Percentiles rank a stretch among this genome's conserved stretches.
Evolutionary conservation across 2,797 vertebrate species (phyloP).

Genomic region (Neomorphus geoffroyi): DNA sequence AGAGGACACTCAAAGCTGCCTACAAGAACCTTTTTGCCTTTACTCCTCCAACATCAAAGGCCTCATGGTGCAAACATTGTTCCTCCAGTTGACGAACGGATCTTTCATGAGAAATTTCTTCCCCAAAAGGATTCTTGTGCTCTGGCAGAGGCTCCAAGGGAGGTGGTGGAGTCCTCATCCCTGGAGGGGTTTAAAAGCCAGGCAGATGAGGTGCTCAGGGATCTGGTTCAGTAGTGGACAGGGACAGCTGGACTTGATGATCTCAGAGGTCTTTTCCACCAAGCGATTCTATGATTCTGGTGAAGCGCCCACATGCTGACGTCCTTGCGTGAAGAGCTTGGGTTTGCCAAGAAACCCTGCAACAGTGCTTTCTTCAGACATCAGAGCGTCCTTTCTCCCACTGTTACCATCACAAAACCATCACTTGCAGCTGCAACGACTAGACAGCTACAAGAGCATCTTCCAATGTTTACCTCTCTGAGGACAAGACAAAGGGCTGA

Average conservation of each 20-base stretch:
- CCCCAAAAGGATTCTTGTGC: too few relatives aligned
- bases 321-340: background rate
- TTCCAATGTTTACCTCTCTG: background rate
- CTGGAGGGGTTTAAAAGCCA: too few relatives aligned
- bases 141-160: too few relatives aligned
- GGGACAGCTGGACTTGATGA: too few relatives aligned
- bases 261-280: too few relatives aligned
- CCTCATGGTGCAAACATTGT: fast-evolving
- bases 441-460: background rate
- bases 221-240: too few relatives aligned
- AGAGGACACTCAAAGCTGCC: background rate
- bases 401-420: background rate
- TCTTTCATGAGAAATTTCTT: too few relatives aligned
- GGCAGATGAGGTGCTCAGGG: too few relatives aligned
- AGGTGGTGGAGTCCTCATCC: too few relatives aligned
- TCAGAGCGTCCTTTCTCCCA: fast-evolving
- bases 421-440: background rate
- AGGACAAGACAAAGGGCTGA: background rate
- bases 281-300: too few relatives aligned
- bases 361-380: background rate
- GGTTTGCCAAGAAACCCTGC: background rate
- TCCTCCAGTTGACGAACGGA: background rate
- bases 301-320: fast-evolving
- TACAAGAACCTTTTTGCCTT: fast-evolving
- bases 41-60: background rate